These are phyloP conservation scores for Labrus mixtus DNA, from an alignment of 2,113 vertebrate species.

Conservation along the genomic window DNA sequence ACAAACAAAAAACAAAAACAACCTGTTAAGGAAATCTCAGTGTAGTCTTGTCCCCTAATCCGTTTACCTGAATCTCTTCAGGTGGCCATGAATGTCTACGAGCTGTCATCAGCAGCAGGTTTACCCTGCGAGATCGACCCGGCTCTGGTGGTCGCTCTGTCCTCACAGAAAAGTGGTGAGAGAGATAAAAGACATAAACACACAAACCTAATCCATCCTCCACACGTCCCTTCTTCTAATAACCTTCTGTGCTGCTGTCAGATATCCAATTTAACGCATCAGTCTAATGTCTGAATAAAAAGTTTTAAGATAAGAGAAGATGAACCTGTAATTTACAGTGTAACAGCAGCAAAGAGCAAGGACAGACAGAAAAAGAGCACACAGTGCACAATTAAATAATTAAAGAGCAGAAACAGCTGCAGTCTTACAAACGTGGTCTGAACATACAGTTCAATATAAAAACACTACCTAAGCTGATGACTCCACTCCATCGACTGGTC, in stretches of 20 bases:
- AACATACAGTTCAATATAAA: too few relatives aligned
- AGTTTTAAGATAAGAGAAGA: too few relatives aligned
- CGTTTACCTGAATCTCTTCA: conserved; percentile 51
- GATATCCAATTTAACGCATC: too few relatives aligned
- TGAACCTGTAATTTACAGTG: too few relatives aligned
- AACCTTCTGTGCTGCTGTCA: background rate
- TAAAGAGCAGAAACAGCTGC: too few relatives aligned
- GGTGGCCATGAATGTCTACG: conserved; percentile 99
- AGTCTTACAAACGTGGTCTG: too few relatives aligned
- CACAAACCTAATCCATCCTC: background rate
- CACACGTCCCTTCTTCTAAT: background rate
- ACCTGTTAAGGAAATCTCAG: background rate
- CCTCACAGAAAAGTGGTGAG: conserved; percentile 97
- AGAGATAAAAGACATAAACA: background rate
- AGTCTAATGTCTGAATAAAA: too few relatives aligned
- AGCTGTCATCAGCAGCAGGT: conserved; percentile 96
- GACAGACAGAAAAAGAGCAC: too few relatives aligned
- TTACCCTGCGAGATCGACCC: conserved; percentile 98
- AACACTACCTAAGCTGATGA: too few relatives aligned
- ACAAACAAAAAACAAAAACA: rapidly evolving
- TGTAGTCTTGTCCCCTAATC: background rate
- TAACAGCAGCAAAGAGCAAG: too few relatives aligned
- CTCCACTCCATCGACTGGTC: too few relatives aligned
- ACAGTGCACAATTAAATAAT: too few relatives aligned
- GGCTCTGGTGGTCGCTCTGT: conserved; percentile 96